phyloP scores from a whole-genome alignment of 2,888 invertebrate species.

The Sceliomorpha sp. region DNA sequence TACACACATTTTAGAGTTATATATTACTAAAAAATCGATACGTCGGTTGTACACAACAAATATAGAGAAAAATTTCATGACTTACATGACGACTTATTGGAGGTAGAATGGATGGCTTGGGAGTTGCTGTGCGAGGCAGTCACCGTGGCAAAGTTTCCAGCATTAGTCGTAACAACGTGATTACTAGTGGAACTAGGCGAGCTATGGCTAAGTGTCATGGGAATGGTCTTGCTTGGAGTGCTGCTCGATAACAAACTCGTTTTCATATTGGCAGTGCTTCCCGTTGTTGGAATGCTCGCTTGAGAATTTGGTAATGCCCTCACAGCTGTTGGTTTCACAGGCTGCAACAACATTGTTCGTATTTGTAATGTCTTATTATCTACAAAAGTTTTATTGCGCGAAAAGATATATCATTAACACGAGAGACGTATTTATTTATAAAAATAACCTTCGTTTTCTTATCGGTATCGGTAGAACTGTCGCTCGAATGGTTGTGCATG shows the following conservation, averaged over 20 bases:
- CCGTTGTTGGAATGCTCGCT: slow-evolving; percentile 84
- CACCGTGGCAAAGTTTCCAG: slow-evolving; percentile 85
- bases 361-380: neutral
- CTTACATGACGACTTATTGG: slow-evolving; percentile 80
- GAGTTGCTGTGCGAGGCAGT: slow-evolving; percentile 81
- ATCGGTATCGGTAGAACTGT: slow-evolving; percentile 87
- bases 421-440: no score
- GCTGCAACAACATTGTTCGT: no score
- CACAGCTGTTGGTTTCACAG: slow-evolving; percentile 92
- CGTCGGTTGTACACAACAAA: no score
- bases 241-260: slow-evolving; percentile 81
- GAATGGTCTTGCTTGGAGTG: slow-evolving; percentile 80
- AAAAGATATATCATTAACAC: no score
- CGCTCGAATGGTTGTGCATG: slow-evolving; percentile 89
- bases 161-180: slow-evolving; percentile 77
- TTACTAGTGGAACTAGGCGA: slow-evolving; percentile 78
- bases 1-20: no score
- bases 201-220: slow-evolving; percentile 83
- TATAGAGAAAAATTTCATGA: slow-evolving; percentile 12
- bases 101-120: slow-evolving; percentile 78
- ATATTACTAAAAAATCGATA: no score
- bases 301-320: slow-evolving; percentile 79
- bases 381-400: neutral
- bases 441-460: slow-evolving; percentile 83
- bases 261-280: slow-evolving; percentile 81